These are phyloP conservation scores for Chelmon rostratus DNA, from an alignment of 2,797 vertebrate species.

Conservation along the genomic window DNA sequence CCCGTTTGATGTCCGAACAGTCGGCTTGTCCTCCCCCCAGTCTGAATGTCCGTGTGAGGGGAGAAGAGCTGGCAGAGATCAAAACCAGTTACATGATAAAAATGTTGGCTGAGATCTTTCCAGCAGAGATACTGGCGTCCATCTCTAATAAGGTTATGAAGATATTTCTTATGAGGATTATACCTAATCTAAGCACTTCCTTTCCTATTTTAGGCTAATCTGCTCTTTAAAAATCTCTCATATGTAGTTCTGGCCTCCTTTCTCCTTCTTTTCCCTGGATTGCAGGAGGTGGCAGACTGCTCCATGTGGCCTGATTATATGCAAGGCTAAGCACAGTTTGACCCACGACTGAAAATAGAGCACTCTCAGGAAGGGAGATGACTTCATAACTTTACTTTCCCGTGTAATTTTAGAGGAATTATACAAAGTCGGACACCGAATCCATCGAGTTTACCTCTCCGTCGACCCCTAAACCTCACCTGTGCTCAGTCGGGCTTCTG, in stretches of 20 bases:
- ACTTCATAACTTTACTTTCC: slow-evolving; percentile 47
- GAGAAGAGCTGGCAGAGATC: slow-evolving; percentile 11
- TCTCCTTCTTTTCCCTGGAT: slow-evolving; percentile 50
- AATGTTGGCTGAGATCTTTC: slow-evolving; percentile 25
- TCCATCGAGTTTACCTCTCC: neutral
- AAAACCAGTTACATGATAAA: slow-evolving; percentile 3
- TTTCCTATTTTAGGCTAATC: slow-evolving; percentile 61
- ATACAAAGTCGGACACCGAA: slow-evolving; percentile 34
- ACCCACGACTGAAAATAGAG: slow-evolving; percentile 77
- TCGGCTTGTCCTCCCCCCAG: slow-evolving; percentile 6
- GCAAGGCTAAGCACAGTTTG: slow-evolving; percentile 83
- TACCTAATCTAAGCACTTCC: slow-evolving; percentile 53
- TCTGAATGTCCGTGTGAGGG: slow-evolving; percentile 3
- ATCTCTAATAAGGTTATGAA: slow-evolving; percentile 48
- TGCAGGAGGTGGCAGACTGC: slow-evolving; percentile 71
- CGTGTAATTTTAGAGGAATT: slow-evolving; percentile 39
- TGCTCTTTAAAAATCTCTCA: slow-evolving; percentile 47
- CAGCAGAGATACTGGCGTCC: slow-evolving; percentile 29
- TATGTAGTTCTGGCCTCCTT: slow-evolving; percentile 60
- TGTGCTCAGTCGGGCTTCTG: slow-evolving; percentile 1
- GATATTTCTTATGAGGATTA: slow-evolving; percentile 54
- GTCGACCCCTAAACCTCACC: slow-evolving; percentile 25
- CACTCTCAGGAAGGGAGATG: slow-evolving; percentile 50
- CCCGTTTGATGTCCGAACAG: slow-evolving; percentile 41
- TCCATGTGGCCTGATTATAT: slow-evolving; percentile 81